Conservation (phyloP, 2,113 vertebrate species). For the Lepus europaeus region DNA sequence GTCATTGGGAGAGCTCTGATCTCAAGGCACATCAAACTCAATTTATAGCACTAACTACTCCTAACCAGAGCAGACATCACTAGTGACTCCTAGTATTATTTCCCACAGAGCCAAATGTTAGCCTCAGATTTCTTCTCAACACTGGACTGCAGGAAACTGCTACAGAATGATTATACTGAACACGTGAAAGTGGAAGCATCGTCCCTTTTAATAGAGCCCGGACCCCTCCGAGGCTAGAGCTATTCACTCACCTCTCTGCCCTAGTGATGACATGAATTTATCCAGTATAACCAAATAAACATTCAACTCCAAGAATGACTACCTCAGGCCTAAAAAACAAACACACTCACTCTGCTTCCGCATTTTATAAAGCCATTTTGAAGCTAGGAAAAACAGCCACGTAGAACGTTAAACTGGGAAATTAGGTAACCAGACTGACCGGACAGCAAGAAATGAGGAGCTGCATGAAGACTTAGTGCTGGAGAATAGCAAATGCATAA, state of each 20-base stretch:
- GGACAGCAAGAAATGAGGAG: background rate
- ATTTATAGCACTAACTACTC: too few species aligned
- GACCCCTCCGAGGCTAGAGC: background rate
- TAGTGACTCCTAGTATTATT: too few species aligned
- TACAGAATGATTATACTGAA: background rate
- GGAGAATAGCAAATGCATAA: background rate
- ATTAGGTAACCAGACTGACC: background rate
- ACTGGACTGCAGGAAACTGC: background rate
- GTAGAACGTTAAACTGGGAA: background rate
- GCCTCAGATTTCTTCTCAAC: background rate
- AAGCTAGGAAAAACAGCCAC: background rate
- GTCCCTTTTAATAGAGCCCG: too few species aligned
- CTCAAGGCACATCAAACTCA: background rate
- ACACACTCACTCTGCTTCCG: background rate
- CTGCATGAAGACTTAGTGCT: background rate
- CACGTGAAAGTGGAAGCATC: background rate
- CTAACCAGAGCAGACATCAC: background rate
- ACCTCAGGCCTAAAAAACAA: background rate
- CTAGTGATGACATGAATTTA: background rate
- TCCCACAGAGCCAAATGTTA: background rate
- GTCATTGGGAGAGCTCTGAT: background rate
- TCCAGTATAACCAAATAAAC: background rate
- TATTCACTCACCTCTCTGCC: background rate
- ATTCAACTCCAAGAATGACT: background rate
- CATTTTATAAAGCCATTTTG: background rate